Conservation (phyloP, 2,797 vertebrate species). For the Fratercula arctica region DNA sequence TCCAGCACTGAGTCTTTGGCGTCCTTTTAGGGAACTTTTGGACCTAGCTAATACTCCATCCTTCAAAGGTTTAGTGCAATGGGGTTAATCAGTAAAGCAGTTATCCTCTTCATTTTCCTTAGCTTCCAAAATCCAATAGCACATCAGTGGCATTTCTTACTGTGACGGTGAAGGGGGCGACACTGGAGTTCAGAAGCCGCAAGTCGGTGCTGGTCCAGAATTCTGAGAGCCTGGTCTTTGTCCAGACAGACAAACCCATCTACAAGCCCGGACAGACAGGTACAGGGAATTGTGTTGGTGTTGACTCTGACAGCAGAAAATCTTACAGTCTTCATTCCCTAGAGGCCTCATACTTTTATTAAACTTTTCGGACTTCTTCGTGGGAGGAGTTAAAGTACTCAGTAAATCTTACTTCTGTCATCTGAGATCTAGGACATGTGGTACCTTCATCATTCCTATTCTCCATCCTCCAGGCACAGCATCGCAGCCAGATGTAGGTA, state of each 20-base stretch:
- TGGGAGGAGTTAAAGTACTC: background rate
- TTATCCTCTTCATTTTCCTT: background rate
- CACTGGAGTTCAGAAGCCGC: conserved; percentile 74
- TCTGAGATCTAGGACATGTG: background rate
- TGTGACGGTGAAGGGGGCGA: conserved; percentile 74
- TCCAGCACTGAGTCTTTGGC: background rate
- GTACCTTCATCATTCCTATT: background rate
- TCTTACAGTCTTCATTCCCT: background rate
- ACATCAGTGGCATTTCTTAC: conserved; percentile 62
- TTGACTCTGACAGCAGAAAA: background rate
- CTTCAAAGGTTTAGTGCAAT: background rate
- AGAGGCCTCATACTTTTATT: background rate
- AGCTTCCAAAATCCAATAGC: conserved; percentile 37
- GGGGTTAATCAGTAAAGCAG: background rate
- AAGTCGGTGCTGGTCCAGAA: conserved; percentile 77
- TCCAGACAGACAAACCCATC: conserved; percentile 91
- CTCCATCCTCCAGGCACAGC: background rate
- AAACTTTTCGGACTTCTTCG: background rate
- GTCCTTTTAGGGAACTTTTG: background rate
- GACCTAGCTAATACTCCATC: background rate
- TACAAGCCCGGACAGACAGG: conserved; percentile 88
- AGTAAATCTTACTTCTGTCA: background rate
- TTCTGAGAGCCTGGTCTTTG: conserved; percentile 72
- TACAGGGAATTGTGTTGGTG: conserved; percentile 3
- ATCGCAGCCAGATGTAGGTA: background rate